Percentiles rank a stretch among this genome's conserved stretches.
These are phyloP conservation scores for Dryobates pubescens DNA, from an alignment of 2,797 vertebrate genomes.

Conservation along the genomic window DNA sequence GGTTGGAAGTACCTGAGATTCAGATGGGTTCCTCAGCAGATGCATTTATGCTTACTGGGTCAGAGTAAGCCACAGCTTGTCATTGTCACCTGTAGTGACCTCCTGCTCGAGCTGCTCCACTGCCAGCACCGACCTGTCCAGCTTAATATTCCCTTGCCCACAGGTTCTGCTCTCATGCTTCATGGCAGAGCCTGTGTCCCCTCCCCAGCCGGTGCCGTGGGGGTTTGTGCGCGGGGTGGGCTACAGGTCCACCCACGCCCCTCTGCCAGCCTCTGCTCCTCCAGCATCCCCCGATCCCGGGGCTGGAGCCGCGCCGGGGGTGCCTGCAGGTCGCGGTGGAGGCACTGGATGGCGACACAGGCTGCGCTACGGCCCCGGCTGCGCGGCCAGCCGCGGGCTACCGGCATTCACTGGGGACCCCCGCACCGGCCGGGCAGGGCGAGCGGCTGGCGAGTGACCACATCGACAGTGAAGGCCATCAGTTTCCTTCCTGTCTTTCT, in stretches of 20 bases:
- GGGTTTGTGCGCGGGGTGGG: neutral
- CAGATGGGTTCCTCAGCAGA: accelerated
- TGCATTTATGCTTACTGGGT: accelerated
- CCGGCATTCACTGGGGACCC: no score
- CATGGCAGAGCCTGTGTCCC: accelerated
- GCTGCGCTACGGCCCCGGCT: neutral
- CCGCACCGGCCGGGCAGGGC: neutral
- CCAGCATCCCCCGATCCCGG: no score
- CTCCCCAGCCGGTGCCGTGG: neutral
- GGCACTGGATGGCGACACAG: constrained; percentile 6
- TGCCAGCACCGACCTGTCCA: accelerated
- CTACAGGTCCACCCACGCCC: no score
- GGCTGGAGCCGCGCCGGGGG: neutral
- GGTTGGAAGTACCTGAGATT: accelerated
- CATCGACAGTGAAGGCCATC: no score
- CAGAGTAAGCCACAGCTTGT: accelerated
- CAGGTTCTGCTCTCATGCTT: neutral
- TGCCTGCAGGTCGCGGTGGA: neutral
- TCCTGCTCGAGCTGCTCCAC: accelerated
- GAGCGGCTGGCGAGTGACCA: no score
- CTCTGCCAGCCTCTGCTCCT: neutral
- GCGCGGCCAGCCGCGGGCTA: neutral
- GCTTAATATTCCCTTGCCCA: accelerated
- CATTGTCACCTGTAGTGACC: accelerated
- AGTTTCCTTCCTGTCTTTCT: no score